Evolutionary conservation across 2,113 vertebrate genomes (phyloP), one percentile per base, ranked within the genome.

Genomic region (Oncorhynchus masou): DNA sequence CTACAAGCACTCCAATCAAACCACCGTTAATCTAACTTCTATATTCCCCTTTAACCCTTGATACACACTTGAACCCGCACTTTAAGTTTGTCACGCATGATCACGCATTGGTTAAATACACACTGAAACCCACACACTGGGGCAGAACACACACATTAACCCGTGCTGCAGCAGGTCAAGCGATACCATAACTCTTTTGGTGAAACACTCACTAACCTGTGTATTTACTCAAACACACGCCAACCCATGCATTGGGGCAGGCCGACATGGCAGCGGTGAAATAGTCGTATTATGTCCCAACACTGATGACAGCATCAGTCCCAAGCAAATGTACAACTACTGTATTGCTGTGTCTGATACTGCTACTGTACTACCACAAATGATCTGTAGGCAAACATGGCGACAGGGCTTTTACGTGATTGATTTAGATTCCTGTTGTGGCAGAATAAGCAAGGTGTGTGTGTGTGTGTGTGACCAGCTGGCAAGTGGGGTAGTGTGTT

Each of bases 331-430:
- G 73, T 83, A 91, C 81, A 77, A 54, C 51, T 54, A 79, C 74
- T 85, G 86, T 89, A 91, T 90, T 91, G 87, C 90, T 89, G 84
- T 84, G 68, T 84, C 83, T 82, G 86, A 90, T 91, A 90, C 89
- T 86, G 84, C 91, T 91, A 90, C 89, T 86, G 85, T 79, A 91
- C 81, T 62, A 90, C 86, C 88, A 91, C 88, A 84, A 85, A 90
- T 88, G 87, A 89, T 86, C 86, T 85, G 84, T 83, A 89, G 88
- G 90, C 91, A 91, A 88, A 91, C 83, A 89, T 87, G 87, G 88
- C 88, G 82, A 85, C 85, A 85, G 84, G 86, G 82, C 79, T 70
- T 85, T 54, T 87, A 88, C 75, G 78, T 71, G 74, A 82, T 76
- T 73, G 80, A 84, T 83, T 45, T 81, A 77, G 74, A 83, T 81